Evolutionary conservation across 2,797 vertebrate species (phyloP), one percentile per base, ranked within the genome.

Genomic region (Pangasius mekongensis): DNA sequence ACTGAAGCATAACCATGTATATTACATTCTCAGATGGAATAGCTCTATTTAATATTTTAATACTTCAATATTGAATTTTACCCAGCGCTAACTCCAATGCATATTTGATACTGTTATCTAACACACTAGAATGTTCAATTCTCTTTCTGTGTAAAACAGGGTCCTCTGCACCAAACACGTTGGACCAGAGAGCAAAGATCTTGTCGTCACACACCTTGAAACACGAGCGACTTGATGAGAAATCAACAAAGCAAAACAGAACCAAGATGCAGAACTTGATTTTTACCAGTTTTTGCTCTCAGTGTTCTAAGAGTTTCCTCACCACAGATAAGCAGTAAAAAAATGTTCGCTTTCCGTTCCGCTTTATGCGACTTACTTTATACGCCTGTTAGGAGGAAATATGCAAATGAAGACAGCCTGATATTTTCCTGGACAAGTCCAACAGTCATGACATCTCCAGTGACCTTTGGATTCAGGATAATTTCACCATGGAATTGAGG

Each of bases 31-130:
- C n/a, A 13, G 64, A 69, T 13, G 47, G 30, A 84, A 84, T 16
- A 56, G 49, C 30, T 69, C 11, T 84, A 39, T 54, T 84, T 54
- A 84, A 84, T 84, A 84, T 84, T 84, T 69, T 36, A 84, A 33
- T 54, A 54, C 10, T 69, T 69, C 49, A 84, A 54, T 56, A 71
- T 56, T 71, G 64, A 84, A 71, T 69, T 27, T 69, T 71, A 69
- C 64, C 30, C 83, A 36, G n/a, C 14, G 66, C 83, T 24, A 84
- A 84, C 20, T 22, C n/a, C 30, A 3, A 16, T 84, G 49, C 49
- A 84, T 71, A 84, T 56, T 84, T 71, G 13, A 71, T 84, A 24
- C 6, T 0, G 10, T 36, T 56, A 56, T 36, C 66, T 54, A 84
- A 84, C 66, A 56, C 82, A 22, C 83, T 3, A 4, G 24, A 30